phyloP scores from a whole-genome alignment of 1,140 invertebrate species.

The Pseudomyrmex pallidus region DNA sequence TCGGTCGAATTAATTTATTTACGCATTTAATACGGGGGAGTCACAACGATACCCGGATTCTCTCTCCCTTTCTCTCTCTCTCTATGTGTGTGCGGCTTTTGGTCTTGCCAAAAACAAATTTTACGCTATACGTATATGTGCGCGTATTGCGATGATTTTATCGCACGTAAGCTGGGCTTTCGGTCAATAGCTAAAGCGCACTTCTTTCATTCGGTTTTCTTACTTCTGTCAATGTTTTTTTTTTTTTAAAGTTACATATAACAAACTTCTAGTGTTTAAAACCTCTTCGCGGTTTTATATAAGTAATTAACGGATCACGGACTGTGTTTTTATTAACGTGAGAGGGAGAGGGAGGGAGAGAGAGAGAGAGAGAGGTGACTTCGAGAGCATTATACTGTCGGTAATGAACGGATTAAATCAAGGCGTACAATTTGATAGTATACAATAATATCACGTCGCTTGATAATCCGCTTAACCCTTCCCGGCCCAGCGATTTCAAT shows the following conservation, averaged over 20 bases:
- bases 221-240: too few species aligned
- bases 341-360: too few species aligned
- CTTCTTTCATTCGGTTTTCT: too few species aligned
- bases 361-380: not conserved
- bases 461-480: conserved; percentile 58
- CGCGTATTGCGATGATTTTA: conserved; percentile 27
- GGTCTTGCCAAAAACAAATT: conserved; percentile 39
- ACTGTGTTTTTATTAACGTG: conserved; percentile 6
- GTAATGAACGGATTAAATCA: conserved; percentile 57
- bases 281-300: not conserved
- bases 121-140: conserved; percentile 24
- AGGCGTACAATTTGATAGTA: conserved; percentile 60
- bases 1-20: conserved; percentile 62
- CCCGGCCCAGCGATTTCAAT: conserved; percentile 50
- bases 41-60: conserved; percentile 57
- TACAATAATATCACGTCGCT: conserved; percentile 59
- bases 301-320: not conserved
- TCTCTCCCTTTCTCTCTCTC: not conserved
- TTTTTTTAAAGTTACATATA: not conserved
- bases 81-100: conserved; percentile 37
- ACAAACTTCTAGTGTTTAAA: not conserved
- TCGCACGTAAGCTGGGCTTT: conserved; percentile 11
- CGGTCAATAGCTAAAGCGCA: not conserved
- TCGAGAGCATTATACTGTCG: conserved; percentile 16
- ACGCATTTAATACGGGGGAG: conserved; percentile 52